phyloP scores from a whole-genome alignment of 1,140 invertebrate genomes.

The Pseudoatta argentina region DNA sequence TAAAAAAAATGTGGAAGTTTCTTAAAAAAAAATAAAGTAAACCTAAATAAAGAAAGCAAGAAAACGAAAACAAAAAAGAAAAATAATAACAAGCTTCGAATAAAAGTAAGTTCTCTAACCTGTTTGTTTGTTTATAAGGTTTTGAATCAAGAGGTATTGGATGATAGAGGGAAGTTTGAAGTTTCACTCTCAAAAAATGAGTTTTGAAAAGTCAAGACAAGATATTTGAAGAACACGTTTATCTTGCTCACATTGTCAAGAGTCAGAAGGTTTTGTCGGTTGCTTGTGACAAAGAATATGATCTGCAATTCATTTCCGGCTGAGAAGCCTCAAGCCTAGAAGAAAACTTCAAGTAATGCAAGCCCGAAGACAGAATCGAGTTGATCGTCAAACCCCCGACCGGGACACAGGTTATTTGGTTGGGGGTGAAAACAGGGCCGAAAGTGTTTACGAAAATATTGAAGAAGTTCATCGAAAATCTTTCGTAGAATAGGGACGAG shows the following conservation, averaged over 20 bases:
- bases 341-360: conserved; percentile 80
- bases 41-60: conserved; percentile 38
- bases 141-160: conserved; percentile 87
- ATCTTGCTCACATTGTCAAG: conserved; percentile 84
- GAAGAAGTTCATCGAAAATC: conserved; percentile 78
- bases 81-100: conserved; percentile 75
- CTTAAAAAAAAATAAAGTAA: conserved; percentile 58
- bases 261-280: conserved; percentile 83
- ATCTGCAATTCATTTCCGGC: conserved; percentile 85
- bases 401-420: conserved; percentile 77
- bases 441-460: conserved; percentile 77
- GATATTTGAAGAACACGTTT: conserved; percentile 84
- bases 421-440: conserved; percentile 79
- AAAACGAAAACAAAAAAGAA: conserved; percentile 63
- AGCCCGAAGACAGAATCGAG: conserved; percentile 81
- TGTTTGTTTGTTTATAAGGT: conserved; percentile 87
- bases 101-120: conserved; percentile 85
- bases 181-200: conserved; percentile 86
- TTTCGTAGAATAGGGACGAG: conserved; percentile 80
- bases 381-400: conserved; percentile 79
- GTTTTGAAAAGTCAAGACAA: conserved; percentile 85
- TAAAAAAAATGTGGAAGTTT: conserved; percentile 70
- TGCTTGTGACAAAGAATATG: conserved; percentile 87
- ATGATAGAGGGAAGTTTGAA: conserved; percentile 87
- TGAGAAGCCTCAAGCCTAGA: conserved; percentile 86